These are phyloP conservation scores for Atta cephalotes DNA, from an alignment of 1,140 invertebrate species.

Conservation along the genomic window DNA sequence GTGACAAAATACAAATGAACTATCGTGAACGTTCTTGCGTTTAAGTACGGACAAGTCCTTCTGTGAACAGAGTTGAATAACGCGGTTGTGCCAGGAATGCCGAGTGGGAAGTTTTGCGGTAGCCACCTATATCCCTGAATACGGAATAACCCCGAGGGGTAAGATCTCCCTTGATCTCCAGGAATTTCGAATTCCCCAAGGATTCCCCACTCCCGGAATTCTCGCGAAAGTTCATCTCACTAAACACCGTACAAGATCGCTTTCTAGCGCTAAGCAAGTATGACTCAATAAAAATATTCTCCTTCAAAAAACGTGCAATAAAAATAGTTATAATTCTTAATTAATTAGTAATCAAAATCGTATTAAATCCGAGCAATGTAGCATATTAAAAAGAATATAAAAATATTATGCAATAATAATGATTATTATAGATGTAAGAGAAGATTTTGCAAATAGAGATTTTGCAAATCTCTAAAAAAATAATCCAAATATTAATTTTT, in stretches of 20 bases:
- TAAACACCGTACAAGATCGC: conserved; percentile 62
- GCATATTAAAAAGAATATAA: neutral
- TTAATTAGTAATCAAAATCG: neutral
- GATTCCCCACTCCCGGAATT: conserved; percentile 66
- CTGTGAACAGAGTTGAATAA: conserved; percentile 77
- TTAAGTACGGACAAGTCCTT: conserved; percentile 73
- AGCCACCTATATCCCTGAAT: conserved; percentile 81
- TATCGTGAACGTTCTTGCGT: conserved; percentile 76
- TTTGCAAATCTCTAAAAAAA: neutral
- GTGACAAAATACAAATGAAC: conserved; percentile 59
- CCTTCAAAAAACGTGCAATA: neutral
- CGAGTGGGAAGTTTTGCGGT: conserved; percentile 79
- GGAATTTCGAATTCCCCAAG: conserved; percentile 80
- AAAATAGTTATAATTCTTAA: neutral
- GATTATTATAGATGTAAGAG: neutral
- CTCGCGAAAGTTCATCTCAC: conserved; percentile 71
- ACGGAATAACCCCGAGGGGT: conserved; percentile 78
- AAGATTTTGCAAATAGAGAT: neutral
- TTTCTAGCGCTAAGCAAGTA: neutral
- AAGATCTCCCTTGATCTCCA: conserved; percentile 79
- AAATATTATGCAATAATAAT: neutral
- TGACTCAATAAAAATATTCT: neutral
- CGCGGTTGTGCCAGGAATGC: conserved; percentile 80
- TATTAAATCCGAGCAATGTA: neutral
- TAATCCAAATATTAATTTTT: neutral